Base-by-base conservation (phyloP, 2,797 vertebrate species). In the Gymnodraco acuticeps region DNA sequence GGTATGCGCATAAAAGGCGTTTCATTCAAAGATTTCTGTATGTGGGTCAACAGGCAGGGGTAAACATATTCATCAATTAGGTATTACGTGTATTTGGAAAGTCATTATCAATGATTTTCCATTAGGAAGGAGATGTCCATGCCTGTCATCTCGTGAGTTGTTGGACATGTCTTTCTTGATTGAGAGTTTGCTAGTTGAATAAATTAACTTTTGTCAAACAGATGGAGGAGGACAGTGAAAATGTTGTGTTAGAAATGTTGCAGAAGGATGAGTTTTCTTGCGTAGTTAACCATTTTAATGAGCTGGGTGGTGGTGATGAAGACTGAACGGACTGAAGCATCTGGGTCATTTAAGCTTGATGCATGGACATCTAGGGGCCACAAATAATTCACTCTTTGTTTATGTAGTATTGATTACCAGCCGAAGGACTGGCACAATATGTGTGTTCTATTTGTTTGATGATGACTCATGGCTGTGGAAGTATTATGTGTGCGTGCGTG, bases 341-440 rank as follows among this genome's bases (percentile, higher is more conserved):
- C 38, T 58, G 58, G 73, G 66, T 78, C 58, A 68, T 76, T 48
- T 52, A 20, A 55, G 59, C 23, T 20, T 66, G 43, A 77, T 65
- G 45, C 45, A 59, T 65, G 13, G 20, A 52, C 63, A 50, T 63
- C 16, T 60, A 47, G 9, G 50, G 42, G 42, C 20, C n/a, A 38
- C 17, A 53, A 58, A 11, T 58, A 8, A 50, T 33, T 59, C 13
- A 50, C 14, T 52, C 10, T 67, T 55, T 75, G 55, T 68, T 41
- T 51, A 20, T 70, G 68, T 55, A 54, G 45, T 84, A 88, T 83
- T 87, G 82, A 89, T 90, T 66, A 73, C 54, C 73, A 51, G 38
- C 17, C 41, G 31, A n/a, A 19, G 82, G 77, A 77, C 16, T 33
- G 63, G 41, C 42, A 50, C 56, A 67, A 51, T 70, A 64, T 77